These are phyloP conservation scores for Drosophila teissieri DNA, from an alignment of 1,140 invertebrate species.

Conservation along the genomic window DNA sequence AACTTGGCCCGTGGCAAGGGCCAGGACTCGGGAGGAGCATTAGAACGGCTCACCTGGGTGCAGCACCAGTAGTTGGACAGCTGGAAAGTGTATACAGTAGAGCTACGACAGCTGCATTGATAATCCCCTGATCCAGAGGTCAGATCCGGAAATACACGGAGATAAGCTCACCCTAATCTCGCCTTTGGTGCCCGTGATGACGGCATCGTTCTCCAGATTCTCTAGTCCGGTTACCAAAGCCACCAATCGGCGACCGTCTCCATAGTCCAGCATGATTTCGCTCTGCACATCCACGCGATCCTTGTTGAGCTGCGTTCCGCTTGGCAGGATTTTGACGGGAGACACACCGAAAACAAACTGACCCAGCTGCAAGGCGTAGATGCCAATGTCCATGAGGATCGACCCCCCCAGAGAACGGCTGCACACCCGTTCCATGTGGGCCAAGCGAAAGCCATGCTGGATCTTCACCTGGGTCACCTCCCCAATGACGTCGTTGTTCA, in stretches of 20 bases:
- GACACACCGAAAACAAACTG: constrained; percentile 88
- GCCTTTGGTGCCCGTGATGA: constrained; percentile 88
- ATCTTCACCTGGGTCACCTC: constrained; percentile 89
- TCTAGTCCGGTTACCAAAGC: constrained; percentile 86
- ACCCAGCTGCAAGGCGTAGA: constrained; percentile 92
- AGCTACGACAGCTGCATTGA: constrained; percentile 14
- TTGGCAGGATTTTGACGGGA: constrained; percentile 87
- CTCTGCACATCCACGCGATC: constrained; percentile 89
- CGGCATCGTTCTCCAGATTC: constrained; percentile 87
- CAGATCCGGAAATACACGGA: neutral
- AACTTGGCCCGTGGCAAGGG: constrained; percentile 85
- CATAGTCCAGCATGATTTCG: constrained; percentile 88
- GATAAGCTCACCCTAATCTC: constrained; percentile 86
- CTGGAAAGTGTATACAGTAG: constrained; percentile 51
- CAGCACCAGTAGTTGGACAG: constrained; percentile 85
- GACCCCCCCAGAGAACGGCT: constrained; percentile 89
- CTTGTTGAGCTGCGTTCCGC: constrained; percentile 88
- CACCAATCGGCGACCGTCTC: constrained; percentile 86
- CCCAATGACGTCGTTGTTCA: constrained; percentile 88
- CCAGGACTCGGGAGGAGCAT: constrained; percentile 85
- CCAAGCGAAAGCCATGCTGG: constrained; percentile 87
- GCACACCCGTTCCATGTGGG: constrained; percentile 64
- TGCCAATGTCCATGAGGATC: constrained; percentile 91
- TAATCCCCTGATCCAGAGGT: constrained; percentile 9
- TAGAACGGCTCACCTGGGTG: constrained; percentile 56